Conservation (phyloP, 2,797 vertebrate genomes). For the Mormyrus hasselquistii region DNA sequence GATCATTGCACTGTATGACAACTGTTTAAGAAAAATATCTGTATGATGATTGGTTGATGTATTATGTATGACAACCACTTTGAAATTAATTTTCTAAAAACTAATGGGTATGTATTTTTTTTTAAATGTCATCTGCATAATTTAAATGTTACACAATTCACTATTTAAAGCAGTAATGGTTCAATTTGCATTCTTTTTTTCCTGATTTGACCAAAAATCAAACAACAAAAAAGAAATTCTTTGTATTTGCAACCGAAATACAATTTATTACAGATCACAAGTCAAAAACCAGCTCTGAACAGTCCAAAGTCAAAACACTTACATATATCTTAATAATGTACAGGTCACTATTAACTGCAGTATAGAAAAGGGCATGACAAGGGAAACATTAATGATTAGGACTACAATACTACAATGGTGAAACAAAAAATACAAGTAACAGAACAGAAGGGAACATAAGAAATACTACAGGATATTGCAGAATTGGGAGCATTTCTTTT, state of each 20-base stretch:
- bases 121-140: not conserved
- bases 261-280: conserved; percentile 19
- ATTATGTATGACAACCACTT: not conserved
- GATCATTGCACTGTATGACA: not conserved
- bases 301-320: conserved; percentile 5
- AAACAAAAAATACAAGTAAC: not conserved
- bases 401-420: not conserved
- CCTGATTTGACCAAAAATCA: not conserved
- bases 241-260: not conserved
- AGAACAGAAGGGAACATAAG: not conserved
- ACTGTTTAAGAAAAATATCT: not conserved
- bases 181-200: not conserved
- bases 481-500: not conserved
- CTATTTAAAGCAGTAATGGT: not conserved
- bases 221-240: not conserved
- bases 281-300: not conserved
- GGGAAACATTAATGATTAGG: not conserved
- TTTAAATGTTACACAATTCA: not conserved
- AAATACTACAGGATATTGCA: not conserved
- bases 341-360: not conserved
- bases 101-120: not conserved
- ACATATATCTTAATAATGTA: not conserved
- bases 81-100: not conserved
- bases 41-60: not conserved
- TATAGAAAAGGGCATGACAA: not conserved